Evolutionary conservation across 2,113 vertebrate genomes (phyloP).

Genomic region (Dipodomys ordii): DNA sequence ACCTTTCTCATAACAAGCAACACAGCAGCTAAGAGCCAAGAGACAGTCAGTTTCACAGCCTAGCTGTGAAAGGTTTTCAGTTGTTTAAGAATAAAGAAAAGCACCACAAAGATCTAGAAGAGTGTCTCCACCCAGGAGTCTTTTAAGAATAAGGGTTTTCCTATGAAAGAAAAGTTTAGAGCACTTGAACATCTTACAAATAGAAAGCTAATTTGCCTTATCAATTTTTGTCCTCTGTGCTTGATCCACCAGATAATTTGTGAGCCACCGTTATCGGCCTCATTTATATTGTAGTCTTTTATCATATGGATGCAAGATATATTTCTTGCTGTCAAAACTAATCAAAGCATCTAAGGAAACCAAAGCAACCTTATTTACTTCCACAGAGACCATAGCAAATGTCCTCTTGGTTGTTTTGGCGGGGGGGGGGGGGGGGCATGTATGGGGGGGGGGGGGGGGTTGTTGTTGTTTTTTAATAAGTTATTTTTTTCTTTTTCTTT

Average conservation of each 20-base stretch:
- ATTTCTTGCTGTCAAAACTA: slow-evolving; percentile 77
- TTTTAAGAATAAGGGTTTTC: slow-evolving; percentile 59
- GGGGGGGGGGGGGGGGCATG: too few species aligned
- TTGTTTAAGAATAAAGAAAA: slow-evolving; percentile 52
- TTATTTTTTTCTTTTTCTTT: neutral
- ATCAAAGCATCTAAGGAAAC: slow-evolving; percentile 76
- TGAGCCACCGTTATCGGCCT: slow-evolving; percentile 43
- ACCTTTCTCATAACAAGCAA: neutral
- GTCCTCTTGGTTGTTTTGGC: neutral
- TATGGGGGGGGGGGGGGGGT: too few species aligned
- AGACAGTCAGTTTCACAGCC: neutral
- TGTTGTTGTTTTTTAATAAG: neutral
- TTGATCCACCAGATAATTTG: slow-evolving; percentile 74
- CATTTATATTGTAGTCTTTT: slow-evolving; percentile 68
- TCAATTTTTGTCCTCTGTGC: slow-evolving; percentile 59
- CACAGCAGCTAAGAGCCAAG: neutral
- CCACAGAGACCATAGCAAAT: slow-evolving; percentile 62
- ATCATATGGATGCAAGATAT: slow-evolving; percentile 70
- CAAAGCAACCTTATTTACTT: slow-evolving; percentile 70
- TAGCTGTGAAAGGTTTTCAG: neutral
- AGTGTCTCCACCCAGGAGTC: neutral
- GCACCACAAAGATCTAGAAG: neutral
- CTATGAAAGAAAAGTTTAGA: slow-evolving; percentile 60
- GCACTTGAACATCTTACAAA: slow-evolving; percentile 46
- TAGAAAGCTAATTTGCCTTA: slow-evolving; percentile 79